phyloP scores from a whole-genome alignment of 1,140 invertebrate species.

The Nephotettix cincticeps region DNA sequence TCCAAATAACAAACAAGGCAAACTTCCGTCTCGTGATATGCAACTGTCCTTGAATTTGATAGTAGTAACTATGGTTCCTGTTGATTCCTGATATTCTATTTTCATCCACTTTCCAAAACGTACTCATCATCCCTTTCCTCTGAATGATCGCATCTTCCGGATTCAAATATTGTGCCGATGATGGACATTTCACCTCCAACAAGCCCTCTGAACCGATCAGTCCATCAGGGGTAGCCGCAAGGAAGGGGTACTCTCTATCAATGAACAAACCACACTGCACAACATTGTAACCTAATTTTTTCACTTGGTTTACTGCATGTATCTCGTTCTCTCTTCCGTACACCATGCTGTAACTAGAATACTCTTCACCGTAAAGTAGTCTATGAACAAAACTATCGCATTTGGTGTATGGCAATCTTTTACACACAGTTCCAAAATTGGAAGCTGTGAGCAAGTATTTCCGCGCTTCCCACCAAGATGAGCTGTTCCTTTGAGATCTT shows the following conservation, averaged over 20 bases:
- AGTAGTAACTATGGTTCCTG: slow-evolving; percentile 13
- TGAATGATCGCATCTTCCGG: slow-evolving; percentile 34
- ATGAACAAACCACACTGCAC: slow-evolving; percentile 47
- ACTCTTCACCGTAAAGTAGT: not conserved
- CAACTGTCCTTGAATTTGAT: slow-evolving; percentile 47
- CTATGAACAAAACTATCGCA: slow-evolving; percentile 35
- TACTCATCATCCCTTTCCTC: slow-evolving; percentile 24
- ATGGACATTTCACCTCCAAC: slow-evolving; percentile 37
- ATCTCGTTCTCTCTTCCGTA: slow-evolving; percentile 22
- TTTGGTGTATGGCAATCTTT: slow-evolving; percentile 38
- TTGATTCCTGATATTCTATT: slow-evolving; percentile 39
- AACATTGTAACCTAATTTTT: slow-evolving; percentile 25
- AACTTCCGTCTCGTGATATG: slow-evolving; percentile 37
- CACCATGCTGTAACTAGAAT: not conserved
- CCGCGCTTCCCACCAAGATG: slow-evolving; percentile 40
- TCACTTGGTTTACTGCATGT: not conserved
- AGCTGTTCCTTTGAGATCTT: not conserved
- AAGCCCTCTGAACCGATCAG: slow-evolving; percentile 42
- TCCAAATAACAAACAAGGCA: slow-evolving; percentile 37
- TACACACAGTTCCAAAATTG: slow-evolving; percentile 45
- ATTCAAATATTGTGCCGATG: slow-evolving; percentile 18
- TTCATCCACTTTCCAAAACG: slow-evolving; percentile 31
- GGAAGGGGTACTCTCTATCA: slow-evolving; percentile 39
- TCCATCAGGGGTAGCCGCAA: slow-evolving; percentile 50
- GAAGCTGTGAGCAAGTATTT: slow-evolving; percentile 44